Conservation (phyloP, 2,113 vertebrate genomes). For the Paracanthobrama guichenoti region DNA sequence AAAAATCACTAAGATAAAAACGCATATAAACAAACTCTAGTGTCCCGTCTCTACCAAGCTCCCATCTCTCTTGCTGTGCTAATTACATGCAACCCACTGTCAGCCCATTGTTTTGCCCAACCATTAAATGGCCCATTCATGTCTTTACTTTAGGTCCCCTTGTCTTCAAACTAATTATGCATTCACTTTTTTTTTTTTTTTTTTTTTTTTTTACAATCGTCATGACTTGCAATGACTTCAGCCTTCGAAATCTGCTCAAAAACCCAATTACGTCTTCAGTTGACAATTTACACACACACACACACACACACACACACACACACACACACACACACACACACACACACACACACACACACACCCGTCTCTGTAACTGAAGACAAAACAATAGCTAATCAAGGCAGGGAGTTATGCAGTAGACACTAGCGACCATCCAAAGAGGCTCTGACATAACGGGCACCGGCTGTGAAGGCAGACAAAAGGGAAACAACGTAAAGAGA, state of each 20-base stretch:
- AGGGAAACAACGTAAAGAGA: neutral
- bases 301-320: neutral
- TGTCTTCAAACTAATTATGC: slow-evolving; percentile 57
- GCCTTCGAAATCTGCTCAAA: slow-evolving; percentile 40
- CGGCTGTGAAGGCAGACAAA: slow-evolving; percentile 36
- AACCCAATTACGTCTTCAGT: slow-evolving; percentile 57
- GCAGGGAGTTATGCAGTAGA: slow-evolving; percentile 2
- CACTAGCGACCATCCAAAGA: slow-evolving; percentile 22
- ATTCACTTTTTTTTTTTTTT: slow-evolving; percentile 40
- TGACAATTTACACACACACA: slow-evolving; percentile 20
- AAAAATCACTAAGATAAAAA: neutral
- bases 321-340: slow-evolving; percentile 22
- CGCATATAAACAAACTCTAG: neutral
- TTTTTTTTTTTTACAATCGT: neutral
- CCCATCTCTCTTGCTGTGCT: slow-evolving; percentile 45
- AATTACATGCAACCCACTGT: slow-evolving; percentile 54
- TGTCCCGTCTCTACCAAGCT: neutral
- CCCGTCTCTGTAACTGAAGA: neutral
- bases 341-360: slow-evolving; percentile 19
- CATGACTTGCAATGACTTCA: slow-evolving; percentile 35
- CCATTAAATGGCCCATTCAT: slow-evolving; percentile 52
- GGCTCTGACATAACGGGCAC: slow-evolving; percentile 17
- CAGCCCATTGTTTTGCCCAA: slow-evolving; percentile 50
- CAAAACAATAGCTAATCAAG: slow-evolving; percentile 43
- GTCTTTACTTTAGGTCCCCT: slow-evolving; percentile 42